phyloP scores from a whole-genome alignment of 2,888 invertebrate species.

The Kuschelorhynchus macadamiae region DNA sequence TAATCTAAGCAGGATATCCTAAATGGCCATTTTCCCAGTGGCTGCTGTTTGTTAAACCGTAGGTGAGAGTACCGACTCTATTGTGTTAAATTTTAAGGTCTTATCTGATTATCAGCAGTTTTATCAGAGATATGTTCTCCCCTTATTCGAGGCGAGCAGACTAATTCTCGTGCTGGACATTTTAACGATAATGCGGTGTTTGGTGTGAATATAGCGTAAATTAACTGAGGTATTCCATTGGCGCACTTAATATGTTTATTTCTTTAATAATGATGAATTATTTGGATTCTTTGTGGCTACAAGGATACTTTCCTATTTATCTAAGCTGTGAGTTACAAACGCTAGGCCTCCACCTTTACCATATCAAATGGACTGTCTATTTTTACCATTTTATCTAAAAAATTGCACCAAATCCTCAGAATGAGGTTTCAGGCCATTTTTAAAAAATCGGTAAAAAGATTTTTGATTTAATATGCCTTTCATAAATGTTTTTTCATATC shows the following conservation, averaged over 20 bases:
- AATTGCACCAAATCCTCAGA: too few relatives aligned
- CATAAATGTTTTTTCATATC: too few relatives aligned
- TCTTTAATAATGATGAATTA: too few relatives aligned
- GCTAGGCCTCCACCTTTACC: too few relatives aligned
- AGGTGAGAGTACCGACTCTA: slow-evolving; percentile 46
- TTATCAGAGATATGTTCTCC: slow-evolving; percentile 53
- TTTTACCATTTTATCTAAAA: too few relatives aligned
- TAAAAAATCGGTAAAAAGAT: too few relatives aligned
- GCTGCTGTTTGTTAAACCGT: slow-evolving; percentile 46
- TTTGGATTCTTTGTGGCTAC: too few relatives aligned
- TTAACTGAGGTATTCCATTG: slow-evolving; percentile 32
- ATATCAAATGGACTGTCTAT: too few relatives aligned
- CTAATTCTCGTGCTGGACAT: slow-evolving; percentile 45
- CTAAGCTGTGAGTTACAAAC: too few relatives aligned
- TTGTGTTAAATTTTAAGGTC: slow-evolving; percentile 49
- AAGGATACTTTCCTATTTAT: too few relatives aligned
- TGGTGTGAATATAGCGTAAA: slow-evolving; percentile 44
- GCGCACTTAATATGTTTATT: slow-evolving; percentile 15
- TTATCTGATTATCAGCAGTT: slow-evolving; percentile 57
- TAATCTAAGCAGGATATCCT: slow-evolving; percentile 63
- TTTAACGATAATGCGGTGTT: slow-evolving; percentile 42
- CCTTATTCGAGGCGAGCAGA: slow-evolving; percentile 32
- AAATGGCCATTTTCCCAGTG: slow-evolving; percentile 63
- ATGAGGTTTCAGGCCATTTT: too few relatives aligned
- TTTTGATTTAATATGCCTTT: too few relatives aligned